Conservation (phyloP, 2,113 vertebrate genomes). For the Forbesichthys papilliferus region DNA sequence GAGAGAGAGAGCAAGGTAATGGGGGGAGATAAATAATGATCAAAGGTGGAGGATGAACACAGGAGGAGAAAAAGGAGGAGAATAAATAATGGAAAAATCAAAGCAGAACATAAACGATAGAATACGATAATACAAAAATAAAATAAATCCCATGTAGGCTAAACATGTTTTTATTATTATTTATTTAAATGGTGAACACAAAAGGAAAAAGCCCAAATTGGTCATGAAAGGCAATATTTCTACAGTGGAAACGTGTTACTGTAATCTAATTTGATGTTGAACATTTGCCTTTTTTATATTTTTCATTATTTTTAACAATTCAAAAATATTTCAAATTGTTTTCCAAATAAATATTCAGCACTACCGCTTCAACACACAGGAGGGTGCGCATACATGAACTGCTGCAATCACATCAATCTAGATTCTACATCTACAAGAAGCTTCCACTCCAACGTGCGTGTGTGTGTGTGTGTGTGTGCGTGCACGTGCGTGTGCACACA, state of each 20-base stretch:
- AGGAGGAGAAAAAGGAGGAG: background rate
- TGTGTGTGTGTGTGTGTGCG: slow-evolving; percentile 12
- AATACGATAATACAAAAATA: slow-evolving; percentile 4
- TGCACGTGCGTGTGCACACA: background rate
- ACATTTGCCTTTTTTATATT: background rate
- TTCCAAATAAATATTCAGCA: background rate
- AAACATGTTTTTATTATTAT: too few species aligned
- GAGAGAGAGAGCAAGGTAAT: background rate
- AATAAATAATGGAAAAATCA: background rate
- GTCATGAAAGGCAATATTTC: too few species aligned
- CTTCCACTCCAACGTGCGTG: background rate
- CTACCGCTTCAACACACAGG: background rate
- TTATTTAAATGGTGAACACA: too few species aligned
- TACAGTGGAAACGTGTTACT: too few species aligned
- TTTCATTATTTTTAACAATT: background rate
- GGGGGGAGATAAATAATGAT: background rate
- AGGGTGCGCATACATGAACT: too few species aligned
- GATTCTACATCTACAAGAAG: slow-evolving; percentile 4
- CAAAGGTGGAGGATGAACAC: background rate
- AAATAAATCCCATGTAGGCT: background rate
- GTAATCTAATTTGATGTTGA: background rate
- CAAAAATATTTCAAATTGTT: background rate
- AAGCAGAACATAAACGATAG: background rate
- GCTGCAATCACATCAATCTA: too few species aligned
- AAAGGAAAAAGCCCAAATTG: too few species aligned